These are phyloP conservation scores for Salvelinus fontinalis DNA, from an alignment of 2,113 vertebrate species.

Conservation along the genomic window DNA sequence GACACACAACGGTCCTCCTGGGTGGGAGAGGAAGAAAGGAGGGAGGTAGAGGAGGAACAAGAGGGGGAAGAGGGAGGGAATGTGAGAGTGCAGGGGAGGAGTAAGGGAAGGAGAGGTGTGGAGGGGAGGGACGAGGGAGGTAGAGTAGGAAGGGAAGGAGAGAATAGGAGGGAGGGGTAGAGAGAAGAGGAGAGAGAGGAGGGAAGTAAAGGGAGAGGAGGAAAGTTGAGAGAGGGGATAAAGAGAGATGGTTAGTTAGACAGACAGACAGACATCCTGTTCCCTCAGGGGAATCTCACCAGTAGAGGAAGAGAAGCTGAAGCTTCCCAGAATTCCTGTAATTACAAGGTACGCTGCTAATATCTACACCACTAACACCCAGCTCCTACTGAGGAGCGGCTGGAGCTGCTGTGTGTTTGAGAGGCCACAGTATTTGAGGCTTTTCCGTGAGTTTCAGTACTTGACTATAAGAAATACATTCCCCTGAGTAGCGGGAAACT, in stretches of 20 bases:
- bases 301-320: too few species aligned
- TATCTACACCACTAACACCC: background rate
- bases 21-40: background rate
- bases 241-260: too few species aligned
- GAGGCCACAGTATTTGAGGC: background rate
- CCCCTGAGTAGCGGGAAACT: background rate
- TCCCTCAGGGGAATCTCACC: too few species aligned
- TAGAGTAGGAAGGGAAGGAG: too few species aligned
- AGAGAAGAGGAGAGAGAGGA: too few species aligned
- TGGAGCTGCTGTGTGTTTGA: too few species aligned
- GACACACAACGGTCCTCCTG: slow-evolving; percentile 32
- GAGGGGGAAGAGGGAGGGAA: too few species aligned
- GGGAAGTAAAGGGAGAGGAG: too few species aligned
- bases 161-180: too few species aligned
- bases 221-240: too few species aligned
- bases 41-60: background rate
- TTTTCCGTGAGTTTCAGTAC: background rate
- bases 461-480: background rate
- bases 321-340: background rate
- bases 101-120: background rate
- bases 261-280: too few species aligned
- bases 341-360: background rate
- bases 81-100: background rate
- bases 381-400: too few species aligned
- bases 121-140: background rate